Percentiles rank a stretch among this genome's conserved stretches.
These are phyloP conservation scores for Stichopus horrens DNA, from an alignment of 53 echinoderm and acorn worm genomes.

Conservation along the genomic window DNA sequence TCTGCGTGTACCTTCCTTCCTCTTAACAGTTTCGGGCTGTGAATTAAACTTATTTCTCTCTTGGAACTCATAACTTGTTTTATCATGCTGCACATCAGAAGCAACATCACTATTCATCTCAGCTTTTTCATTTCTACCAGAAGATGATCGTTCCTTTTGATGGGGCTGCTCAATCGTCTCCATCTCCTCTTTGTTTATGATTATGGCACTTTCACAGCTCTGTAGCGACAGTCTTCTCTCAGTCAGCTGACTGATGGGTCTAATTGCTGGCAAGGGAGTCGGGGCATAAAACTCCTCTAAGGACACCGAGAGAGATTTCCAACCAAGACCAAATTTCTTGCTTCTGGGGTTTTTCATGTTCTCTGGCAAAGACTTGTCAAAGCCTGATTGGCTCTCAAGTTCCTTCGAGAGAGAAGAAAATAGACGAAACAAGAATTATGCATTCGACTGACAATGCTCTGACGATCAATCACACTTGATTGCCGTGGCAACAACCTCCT, in stretches of 20 bases:
- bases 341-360: slow-evolving; percentile 29
- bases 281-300: slow-evolving; percentile 94
- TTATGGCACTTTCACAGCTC: slow-evolving; percentile 33
- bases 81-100: background rate
- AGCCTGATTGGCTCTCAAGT: slow-evolving; percentile 34
- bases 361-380: slow-evolving; percentile 15
- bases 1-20: background rate
- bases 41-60: background rate
- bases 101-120: background rate
- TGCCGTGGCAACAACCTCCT: slow-evolving; percentile 10
- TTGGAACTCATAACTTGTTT: background rate
- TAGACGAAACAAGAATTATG: slow-evolving; percentile 27
- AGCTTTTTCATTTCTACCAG: background rate
- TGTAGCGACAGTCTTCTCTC: slow-evolving; percentile 31
- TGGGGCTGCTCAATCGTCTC: background rate
- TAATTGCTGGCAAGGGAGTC: slow-evolving; percentile 69
- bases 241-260: slow-evolving; percentile 43
- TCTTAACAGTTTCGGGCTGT: background rate
- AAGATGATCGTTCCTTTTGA: background rate
- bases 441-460: slow-evolving; percentile 17
- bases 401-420: slow-evolving; percentile 22
- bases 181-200: background rate
- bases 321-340: slow-evolving; percentile 9
- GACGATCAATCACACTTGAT: slow-evolving; percentile 6
- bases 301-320: slow-evolving; percentile 3